Percentiles rank a stretch among this genome's conserved stretches.
Evolutionary conservation across 2,888 invertebrate genomes (phyloP).

Genomic region (Achlya flavicornis): DNA sequence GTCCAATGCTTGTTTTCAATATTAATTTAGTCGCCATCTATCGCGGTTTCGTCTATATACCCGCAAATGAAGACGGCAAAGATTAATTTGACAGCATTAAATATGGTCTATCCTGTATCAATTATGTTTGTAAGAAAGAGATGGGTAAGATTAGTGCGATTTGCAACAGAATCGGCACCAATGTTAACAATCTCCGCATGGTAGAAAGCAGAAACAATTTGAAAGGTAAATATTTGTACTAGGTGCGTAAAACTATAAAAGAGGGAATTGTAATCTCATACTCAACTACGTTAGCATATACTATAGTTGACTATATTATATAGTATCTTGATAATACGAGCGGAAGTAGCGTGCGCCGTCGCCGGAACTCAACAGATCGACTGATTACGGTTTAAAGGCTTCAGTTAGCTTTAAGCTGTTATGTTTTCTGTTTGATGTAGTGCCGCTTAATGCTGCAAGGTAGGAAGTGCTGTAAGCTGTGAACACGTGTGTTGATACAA

Average conservation of each 20-base stretch:
- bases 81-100: too few relatives aligned
- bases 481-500: not conserved
- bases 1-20: too few relatives aligned
- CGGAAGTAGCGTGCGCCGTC: not conserved
- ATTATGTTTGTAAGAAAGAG: too few relatives aligned
- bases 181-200: too few relatives aligned
- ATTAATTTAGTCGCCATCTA: too few relatives aligned
- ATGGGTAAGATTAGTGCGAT: too few relatives aligned
- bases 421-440: not conserved
- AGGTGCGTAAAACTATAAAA: not conserved
- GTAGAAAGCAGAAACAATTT: too few relatives aligned
- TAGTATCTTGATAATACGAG: not conserved
- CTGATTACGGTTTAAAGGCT: conserved; percentile 6
- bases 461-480: not conserved
- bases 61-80: too few relatives aligned
- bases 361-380: not conserved
- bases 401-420: not conserved
- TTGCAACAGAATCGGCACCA: too few relatives aligned
- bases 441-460: not conserved
- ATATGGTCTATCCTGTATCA: too few relatives aligned
- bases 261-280: not conserved
- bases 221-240: too few relatives aligned
- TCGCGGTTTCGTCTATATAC: too few relatives aligned
- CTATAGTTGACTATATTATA: not conserved
- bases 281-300: not conserved